phyloP scores from a whole-genome alignment of 1,140 invertebrate species.

The Hyles vespertilio region DNA sequence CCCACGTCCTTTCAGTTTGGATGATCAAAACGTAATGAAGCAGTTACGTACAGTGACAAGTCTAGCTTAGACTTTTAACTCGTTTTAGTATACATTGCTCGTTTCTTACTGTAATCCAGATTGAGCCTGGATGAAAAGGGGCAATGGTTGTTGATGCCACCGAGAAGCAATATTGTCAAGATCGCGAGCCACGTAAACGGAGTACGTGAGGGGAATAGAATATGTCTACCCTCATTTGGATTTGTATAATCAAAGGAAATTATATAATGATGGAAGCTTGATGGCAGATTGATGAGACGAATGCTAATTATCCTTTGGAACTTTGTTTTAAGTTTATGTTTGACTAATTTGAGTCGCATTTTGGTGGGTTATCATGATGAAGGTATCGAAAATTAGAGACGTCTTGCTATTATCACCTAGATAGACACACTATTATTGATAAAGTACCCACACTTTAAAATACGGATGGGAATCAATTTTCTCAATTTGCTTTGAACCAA shows the following conservation, averaged over 20 bases:
- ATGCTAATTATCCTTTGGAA: too few species aligned
- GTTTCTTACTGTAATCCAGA: background rate
- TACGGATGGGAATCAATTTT: too few species aligned
- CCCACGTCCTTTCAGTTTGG: constrained; percentile 7
- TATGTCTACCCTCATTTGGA: constrained; percentile 29
- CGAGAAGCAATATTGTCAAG: constrained; percentile 6
- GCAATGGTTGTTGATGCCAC: background rate
- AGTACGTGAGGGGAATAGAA: constrained; percentile 38
- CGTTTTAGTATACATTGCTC: constrained; percentile 4
- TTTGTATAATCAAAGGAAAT: constrained; percentile 24
- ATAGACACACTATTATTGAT: too few species aligned
- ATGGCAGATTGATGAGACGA: too few species aligned
- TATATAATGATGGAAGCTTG: constrained; percentile 12
- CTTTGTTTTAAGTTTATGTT: too few species aligned
- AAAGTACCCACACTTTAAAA: too few species aligned
- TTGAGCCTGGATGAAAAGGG: background rate
- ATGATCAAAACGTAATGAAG: constrained; percentile 17
- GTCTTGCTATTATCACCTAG: too few species aligned
- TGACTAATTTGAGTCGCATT: too few species aligned
- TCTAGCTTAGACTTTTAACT: background rate
- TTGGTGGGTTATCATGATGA: too few species aligned
- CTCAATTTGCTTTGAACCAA: too few species aligned
- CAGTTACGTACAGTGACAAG: constrained; percentile 5
- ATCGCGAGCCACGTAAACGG: constrained; percentile 26
- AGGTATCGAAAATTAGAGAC: too few species aligned